Evolutionary conservation across 2,888 invertebrate genomes (phyloP).

Genomic region (Apamea crenata): DNA sequence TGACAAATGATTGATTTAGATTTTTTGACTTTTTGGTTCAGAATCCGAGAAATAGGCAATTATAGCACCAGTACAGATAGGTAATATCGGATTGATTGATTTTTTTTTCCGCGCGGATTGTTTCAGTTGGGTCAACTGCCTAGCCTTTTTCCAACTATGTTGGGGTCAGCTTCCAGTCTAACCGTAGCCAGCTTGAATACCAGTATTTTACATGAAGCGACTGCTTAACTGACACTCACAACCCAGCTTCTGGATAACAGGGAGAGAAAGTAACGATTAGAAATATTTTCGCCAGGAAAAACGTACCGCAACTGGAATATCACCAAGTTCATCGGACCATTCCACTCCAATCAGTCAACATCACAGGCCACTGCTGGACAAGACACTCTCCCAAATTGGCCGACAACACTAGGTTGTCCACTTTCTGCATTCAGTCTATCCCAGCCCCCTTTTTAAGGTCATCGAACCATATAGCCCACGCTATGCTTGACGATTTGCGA

Average conservation of each 20-base stretch:
- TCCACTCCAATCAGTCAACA: neutral
- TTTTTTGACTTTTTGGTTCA: constrained; percentile 3
- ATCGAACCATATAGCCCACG: neutral
- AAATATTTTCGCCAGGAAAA: neutral
- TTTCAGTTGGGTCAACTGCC: too few relatives aligned
- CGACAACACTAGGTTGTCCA: neutral
- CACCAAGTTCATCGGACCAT: neutral
- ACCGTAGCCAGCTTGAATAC: neutral
- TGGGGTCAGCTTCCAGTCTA: neutral
- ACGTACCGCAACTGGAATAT: neutral
- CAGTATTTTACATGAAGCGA: neutral
- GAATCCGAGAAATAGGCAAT: constrained; percentile 3
- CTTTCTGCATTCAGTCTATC: neutral
- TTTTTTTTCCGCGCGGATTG: too few relatives aligned
- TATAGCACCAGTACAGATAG: neutral
- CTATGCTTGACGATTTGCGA: neutral
- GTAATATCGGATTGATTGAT: neutral
- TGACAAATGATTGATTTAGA: neutral
- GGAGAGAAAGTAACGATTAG: neutral
- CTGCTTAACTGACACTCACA: neutral
- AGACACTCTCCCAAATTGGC: neutral
- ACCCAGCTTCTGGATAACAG: neutral
- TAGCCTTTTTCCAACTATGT: neutral
- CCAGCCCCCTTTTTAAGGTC: neutral
- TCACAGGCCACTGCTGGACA: neutral